Evolutionary conservation across 2,113 vertebrate genomes (phyloP).

Genomic region (Sinocyclocheilus maitianheensis): DNA sequence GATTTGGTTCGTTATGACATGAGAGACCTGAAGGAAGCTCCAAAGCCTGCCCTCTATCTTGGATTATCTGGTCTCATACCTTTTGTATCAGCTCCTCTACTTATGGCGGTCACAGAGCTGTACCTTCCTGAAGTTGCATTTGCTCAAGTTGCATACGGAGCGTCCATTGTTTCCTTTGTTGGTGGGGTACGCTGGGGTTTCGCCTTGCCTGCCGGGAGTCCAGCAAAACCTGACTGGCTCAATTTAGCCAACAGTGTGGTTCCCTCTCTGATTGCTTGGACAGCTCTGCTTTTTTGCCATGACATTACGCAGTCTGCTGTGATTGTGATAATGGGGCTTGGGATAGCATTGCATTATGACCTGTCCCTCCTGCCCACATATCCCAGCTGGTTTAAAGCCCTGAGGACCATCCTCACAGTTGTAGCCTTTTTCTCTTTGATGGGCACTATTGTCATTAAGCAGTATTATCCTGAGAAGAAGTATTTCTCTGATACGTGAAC

Average conservation of each 20-base stretch:
- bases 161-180: constrained; percentile 83
- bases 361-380: constrained; percentile 84
- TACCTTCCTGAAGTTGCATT: constrained; percentile 81
- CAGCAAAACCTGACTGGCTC: constrained; percentile 85
- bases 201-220: constrained; percentile 82
- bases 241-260: constrained; percentile 84
- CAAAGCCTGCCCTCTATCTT: constrained; percentile 84
- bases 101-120: constrained; percentile 79
- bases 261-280: constrained; percentile 83
- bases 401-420: constrained; percentile 79
- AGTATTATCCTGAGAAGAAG: constrained; percentile 71
- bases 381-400: constrained; percentile 87
- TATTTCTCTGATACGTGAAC: constrained; percentile 34
- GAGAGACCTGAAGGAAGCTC: constrained; percentile 72
- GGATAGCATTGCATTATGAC: constrained; percentile 84
- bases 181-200: constrained; percentile 93
- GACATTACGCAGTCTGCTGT: constrained; percentile 66
- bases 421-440: constrained; percentile 80
- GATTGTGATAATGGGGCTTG: constrained; percentile 80
- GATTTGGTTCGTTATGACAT: constrained; percentile 59
- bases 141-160: constrained; percentile 84
- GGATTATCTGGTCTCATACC: constrained; percentile 82
- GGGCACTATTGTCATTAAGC: constrained; percentile 72
- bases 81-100: constrained; percentile 79
- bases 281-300: constrained; percentile 80